Percentiles rank a stretch among this genome's conserved stretches.
These are phyloP conservation scores for Argyrosomus regius DNA, from an alignment of 2,797 vertebrate genomes.

Conservation along the genomic window DNA sequence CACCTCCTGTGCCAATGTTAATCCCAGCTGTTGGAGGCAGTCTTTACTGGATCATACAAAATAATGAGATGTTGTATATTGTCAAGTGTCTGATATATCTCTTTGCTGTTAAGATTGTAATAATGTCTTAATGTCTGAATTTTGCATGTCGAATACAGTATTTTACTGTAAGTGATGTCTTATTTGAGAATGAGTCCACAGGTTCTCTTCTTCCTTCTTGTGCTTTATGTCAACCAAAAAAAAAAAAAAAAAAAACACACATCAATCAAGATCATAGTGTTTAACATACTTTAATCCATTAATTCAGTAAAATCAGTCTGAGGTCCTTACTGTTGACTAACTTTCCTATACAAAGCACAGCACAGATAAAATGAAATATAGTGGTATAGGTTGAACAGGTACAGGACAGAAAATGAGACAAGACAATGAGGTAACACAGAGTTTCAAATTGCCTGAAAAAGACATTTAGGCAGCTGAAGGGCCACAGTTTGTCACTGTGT, in stretches of 20 bases:
- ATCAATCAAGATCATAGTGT: constrained; percentile 24
- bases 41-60: neutral
- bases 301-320: constrained; percentile 70
- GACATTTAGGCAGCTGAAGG: constrained; percentile 59
- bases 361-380: constrained; percentile 67
- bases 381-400: constrained; percentile 53
- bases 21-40: constrained; percentile 1
- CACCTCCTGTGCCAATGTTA: neutral
- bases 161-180: constrained; percentile 18
- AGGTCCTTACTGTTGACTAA: constrained; percentile 68
- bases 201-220: neutral
- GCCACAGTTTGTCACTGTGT: constrained; percentile 41
- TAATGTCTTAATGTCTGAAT: neutral
- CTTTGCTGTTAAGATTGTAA: constrained; percentile 11
- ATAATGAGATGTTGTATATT: constrained; percentile 16
- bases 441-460: constrained; percentile 54
- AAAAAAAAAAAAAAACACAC: constrained; percentile 8
- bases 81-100: constrained; percentile 1
- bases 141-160: constrained; percentile 24
- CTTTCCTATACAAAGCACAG: constrained; percentile 69
- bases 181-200: neutral
- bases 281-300: constrained; percentile 80
- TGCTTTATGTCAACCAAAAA: constrained; percentile 21
- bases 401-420: constrained; percentile 57
- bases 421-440: constrained; percentile 54